Evolutionary conservation across 2,113 vertebrate species (phyloP).

Genomic region (Tapirus terrestris): DNA sequence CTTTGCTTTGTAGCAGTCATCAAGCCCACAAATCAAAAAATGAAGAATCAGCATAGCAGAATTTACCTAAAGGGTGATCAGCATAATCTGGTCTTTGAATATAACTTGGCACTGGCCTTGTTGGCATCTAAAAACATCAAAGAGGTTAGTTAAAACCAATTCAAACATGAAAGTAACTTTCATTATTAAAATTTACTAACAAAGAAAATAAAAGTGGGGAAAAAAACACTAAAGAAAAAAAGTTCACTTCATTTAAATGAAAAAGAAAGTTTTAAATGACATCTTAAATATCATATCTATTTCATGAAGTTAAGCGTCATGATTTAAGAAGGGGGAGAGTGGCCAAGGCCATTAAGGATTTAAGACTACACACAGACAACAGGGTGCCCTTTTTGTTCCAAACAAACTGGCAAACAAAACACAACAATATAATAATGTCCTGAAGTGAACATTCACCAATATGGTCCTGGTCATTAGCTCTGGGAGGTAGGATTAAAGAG

Average conservation of each 20-base stretch:
- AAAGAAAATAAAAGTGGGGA: not conserved
- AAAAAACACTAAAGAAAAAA: not conserved
- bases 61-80: conserved; percentile 97
- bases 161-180: not conserved
- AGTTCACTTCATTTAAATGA: not conserved
- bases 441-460: not conserved
- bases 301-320: not conserved
- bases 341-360: not conserved
- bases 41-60: not conserved
- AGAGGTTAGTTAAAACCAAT: not conserved
- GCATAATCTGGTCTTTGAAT: conserved; percentile 99
- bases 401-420: not conserved
- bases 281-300: not conserved
- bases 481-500: not conserved
- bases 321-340: not conserved
- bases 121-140: conserved; percentile 91
- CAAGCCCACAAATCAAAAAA: conserved; percentile 17
- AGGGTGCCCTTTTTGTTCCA: not conserved
- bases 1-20: not conserved
- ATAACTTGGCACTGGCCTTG: conserved; percentile 94
- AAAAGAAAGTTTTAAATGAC: not conserved
- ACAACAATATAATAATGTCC: not conserved
- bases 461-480: not conserved
- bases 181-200: conserved; percentile 34
- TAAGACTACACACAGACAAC: not conserved